Evolutionary conservation across 1,140 invertebrate species (phyloP).

Genomic region (Drosophila grimshawi): DNA sequence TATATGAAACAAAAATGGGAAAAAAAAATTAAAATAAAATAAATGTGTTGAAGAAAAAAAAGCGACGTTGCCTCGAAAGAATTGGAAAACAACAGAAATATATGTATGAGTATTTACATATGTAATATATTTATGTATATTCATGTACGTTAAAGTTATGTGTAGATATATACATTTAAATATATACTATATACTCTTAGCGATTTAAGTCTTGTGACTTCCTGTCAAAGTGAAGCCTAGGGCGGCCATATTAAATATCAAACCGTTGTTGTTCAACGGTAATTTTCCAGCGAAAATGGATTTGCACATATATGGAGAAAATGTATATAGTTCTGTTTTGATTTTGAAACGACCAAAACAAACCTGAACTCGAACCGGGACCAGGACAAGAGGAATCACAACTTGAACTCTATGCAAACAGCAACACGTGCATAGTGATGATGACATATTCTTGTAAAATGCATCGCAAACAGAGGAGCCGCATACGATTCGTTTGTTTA

Average conservation of each 20-base stretch:
- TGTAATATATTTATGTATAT: conserved; percentile 28
- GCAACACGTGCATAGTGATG: conserved; percentile 53
- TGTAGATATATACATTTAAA: conserved; percentile 16
- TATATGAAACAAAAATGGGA: conserved; percentile 33
- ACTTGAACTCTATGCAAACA: conserved; percentile 35
- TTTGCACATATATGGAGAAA: background rate
- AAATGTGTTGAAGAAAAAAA: conserved; percentile 55
- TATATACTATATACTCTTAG: conserved; percentile 8
- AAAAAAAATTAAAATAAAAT: conserved; percentile 42
- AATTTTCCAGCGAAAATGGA: conserved; percentile 46
- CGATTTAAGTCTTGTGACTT: conserved; percentile 36
- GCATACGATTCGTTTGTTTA: conserved; percentile 53
- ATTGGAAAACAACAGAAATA: conserved; percentile 79
- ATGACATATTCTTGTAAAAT: conserved; percentile 54
- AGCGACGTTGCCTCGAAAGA: conserved; percentile 48
- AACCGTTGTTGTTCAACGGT: conserved; percentile 36
- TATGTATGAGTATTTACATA: conserved; percentile 33
- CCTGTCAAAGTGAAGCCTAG: conserved; percentile 54
- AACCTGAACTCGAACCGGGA: background rate
- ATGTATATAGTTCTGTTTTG: background rate
- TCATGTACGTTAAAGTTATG: no score
- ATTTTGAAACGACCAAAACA: background rate
- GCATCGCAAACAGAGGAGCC: conserved; percentile 53
- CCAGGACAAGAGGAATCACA: background rate
- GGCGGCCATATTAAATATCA: conserved; percentile 55